Base-by-base conservation (phyloP, 2,888 invertebrate species). In the Eupithecia vulgata region DNA sequence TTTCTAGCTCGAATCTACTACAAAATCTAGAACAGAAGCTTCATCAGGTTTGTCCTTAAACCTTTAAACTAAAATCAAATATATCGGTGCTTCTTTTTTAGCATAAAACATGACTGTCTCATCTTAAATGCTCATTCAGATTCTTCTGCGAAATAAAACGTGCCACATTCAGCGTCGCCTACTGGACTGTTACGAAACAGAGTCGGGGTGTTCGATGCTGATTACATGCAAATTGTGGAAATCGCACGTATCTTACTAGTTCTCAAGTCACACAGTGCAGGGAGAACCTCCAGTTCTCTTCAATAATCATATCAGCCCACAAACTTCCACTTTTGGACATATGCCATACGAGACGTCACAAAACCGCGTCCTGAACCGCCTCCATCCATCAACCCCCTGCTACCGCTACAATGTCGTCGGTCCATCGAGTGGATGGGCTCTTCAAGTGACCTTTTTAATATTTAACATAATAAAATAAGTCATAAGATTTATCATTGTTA, bases 151-250 rank as follows among this genome's bases (percentile, higher is more conserved):
- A n/a, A 35, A 35, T 7, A 61, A 61, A 30, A 17, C 10, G n/a
- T 35, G 21, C 5, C 10, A 81, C 80, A 83, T 83, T 57, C 57
- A 57, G 76, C 70, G 75, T 67, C 77, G 70, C 77, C 79, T 81
- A 72, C 80, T 77, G 79, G 76, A 78, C 78, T 78, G 69, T 80
- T 78, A 78, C 80, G 84, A 79, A 83, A 77, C 78, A 81, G 80
- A 80, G 79, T 79, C 79, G 77, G 80, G 78, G 80, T 81, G 80
- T 74, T 69, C 67, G 75, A 79, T 79, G 82, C 77, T 84, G 83
- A 85, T 84, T 82, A 84, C 83, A 83, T 85, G 84, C 80, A 83
- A 83, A 84, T 85, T 82, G 80, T 72, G 76, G 76, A 79, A 82
- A 83, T 84, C 81, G 81, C 81, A 79, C 68, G 77, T 81, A 79